A percentile compares a stretch with the other conserved stretches of the same genome.
These are phyloP conservation scores for Caracal caracal DNA, from an alignment of 2,113 vertebrate species.

Conservation along the genomic window DNA sequence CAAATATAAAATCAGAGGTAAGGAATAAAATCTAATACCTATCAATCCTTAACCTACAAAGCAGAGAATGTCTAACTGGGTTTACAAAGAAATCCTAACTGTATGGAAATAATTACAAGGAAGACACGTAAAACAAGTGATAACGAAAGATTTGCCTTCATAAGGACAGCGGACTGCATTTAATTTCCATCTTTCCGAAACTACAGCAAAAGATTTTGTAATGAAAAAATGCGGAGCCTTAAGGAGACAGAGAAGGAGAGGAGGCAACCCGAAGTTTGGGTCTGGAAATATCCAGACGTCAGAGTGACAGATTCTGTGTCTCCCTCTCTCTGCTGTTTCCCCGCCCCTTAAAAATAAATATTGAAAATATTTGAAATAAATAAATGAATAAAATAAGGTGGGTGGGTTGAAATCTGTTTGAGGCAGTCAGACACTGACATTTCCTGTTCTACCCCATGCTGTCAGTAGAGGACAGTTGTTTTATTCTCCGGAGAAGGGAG, in stretches of 20 bases:
- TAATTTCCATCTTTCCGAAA: neutral
- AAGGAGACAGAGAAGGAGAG: neutral
- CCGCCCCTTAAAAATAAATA: too few relatives aligned
- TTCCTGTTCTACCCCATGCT: neutral
- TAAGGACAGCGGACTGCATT: neutral
- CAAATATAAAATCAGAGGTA: neutral
- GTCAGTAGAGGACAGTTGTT: neutral
- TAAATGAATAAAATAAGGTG: neutral
- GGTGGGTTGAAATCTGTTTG: neutral
- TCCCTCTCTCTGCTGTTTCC: too few relatives aligned
- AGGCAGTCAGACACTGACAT: neutral
- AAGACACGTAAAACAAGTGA: neutral
- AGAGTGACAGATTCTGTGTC: neutral
- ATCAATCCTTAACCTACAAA: neutral
- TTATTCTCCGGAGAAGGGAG: neutral
- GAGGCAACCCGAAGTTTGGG: neutral
- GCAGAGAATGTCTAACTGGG: neutral
- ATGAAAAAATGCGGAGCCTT: neutral
- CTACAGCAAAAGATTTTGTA: neutral
- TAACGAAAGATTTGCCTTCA: neutral
- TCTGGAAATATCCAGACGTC: neutral
- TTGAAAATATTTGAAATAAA: too few relatives aligned
- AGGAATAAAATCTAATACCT: neutral
- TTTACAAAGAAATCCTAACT: neutral
- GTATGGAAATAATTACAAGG: neutral